phyloP scores from a whole-genome alignment of 2,113 vertebrate species.

The Tinamus guttatus region DNA sequence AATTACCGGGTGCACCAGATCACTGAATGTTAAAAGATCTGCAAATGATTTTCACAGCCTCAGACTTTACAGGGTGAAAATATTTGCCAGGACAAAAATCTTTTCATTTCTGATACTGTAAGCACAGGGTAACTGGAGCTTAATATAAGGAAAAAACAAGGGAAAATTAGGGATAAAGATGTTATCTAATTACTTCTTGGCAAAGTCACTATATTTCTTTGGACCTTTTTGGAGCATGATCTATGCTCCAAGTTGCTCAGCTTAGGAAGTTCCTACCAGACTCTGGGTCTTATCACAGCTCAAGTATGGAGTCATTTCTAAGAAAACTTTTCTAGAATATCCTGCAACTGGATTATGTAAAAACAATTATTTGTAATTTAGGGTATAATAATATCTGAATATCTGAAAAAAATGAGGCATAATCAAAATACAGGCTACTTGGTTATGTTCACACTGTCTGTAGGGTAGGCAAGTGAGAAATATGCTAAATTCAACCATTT shows the following conservation, averaged over 20 bases:
- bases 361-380: neutral
- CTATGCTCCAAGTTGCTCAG: neutral
- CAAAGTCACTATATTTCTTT: neutral
- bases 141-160: neutral
- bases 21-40: neutral
- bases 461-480: neutral
- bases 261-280: neutral
- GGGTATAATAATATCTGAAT: neutral
- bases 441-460: neutral
- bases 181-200: neutral
- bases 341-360: neutral
- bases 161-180: neutral
- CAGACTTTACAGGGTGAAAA: neutral
- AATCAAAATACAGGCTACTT: neutral
- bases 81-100: neutral
- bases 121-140: neutral
- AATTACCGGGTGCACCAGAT: neutral
- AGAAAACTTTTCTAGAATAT: neutral
- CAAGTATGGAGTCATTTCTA: neutral
- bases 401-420: neutral
- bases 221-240: neutral
- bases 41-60: neutral
- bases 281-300: neutral
- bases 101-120: neutral
- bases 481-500: neutral